Evolutionary conservation across 2,113 vertebrate species (phyloP), one percentile per base, ranked within the genome.

Genomic region (Harpagus bidentatus): DNA sequence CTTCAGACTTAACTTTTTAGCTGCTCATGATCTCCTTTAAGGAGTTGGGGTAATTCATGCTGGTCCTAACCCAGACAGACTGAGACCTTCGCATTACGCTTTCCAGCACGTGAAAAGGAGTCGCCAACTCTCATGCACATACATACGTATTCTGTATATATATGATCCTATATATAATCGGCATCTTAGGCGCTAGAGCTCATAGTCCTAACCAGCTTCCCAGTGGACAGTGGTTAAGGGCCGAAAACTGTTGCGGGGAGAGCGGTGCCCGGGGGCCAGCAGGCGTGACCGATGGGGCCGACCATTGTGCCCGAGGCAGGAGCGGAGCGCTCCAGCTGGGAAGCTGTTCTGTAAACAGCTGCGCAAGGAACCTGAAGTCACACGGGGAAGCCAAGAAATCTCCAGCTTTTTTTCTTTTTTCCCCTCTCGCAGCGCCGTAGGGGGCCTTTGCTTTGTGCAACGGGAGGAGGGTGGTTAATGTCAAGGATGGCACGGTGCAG

Each of bases 401-500:
- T 77, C 43, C 34, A 23, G 17, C 2, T 50, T 55, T 67, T 50
- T 52, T 63, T 2, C 13, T 29, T n/a, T 63, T 20, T 66, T 19
- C 28, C 13, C 16, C 34, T n/a, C 5, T 2, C 0, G 0, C 26
- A 34, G 52, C 4, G 0, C 38, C 61, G 18, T 17, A 66, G 62
- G 66, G n/a, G 45, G 3, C 34, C 47, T 83, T 69, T 48, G 53
- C 66, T 92, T 69, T 17, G 28, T 69, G 40, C 76, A 85, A 5
- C 10, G 9, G 65, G 28, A 56, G n/a, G 40, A 67, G 20, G 13
- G 43, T 63, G 53, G 42, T 50, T 67, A 11, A 14, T 40, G 48
- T 69, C 79, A 38, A 18, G 67, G 87, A 31, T 8, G 52, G 40
- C 56, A 15, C 0, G 0, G 59, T 59, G 26, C 29, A 67, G 80